Conservation (phyloP, 2,113 vertebrate genomes). For the Turnix velox region DNA sequence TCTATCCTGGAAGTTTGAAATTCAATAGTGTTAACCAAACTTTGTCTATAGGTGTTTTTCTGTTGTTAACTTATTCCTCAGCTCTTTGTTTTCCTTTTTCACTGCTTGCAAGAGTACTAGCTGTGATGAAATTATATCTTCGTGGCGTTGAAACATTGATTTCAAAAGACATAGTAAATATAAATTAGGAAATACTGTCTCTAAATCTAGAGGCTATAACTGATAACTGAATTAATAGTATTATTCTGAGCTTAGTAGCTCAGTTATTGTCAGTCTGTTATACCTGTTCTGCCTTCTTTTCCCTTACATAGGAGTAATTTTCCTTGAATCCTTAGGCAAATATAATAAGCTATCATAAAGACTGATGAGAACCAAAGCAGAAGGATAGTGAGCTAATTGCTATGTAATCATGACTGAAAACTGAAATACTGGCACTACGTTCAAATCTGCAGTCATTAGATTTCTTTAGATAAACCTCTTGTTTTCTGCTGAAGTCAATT, state of each 20-base stretch:
- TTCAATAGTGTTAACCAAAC: neutral
- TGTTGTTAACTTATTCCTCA: neutral
- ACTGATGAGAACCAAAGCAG: neutral
- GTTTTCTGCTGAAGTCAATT: neutral
- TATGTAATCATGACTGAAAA: neutral
- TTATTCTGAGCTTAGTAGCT: neutral
- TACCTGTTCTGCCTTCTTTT: neutral
- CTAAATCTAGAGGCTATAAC: neutral
- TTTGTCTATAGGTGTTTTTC: neutral
- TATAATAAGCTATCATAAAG: neutral
- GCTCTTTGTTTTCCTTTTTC: neutral
- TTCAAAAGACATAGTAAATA: neutral
- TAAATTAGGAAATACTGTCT: neutral
- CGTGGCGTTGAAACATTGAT: neutral
- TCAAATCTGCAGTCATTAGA: neutral
- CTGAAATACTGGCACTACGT: neutral
- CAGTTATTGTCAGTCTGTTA: neutral
- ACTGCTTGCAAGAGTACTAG: neutral
- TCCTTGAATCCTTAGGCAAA: neutral
- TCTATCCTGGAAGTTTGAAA: neutral
- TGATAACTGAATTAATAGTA: neutral
- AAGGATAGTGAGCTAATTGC: neutral
- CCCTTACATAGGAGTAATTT: neutral
- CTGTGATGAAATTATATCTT: neutral
- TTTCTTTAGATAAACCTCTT: neutral